Base-by-base conservation (phyloP, 1,140 invertebrate genomes). In the Camponotus floridanus region DNA sequence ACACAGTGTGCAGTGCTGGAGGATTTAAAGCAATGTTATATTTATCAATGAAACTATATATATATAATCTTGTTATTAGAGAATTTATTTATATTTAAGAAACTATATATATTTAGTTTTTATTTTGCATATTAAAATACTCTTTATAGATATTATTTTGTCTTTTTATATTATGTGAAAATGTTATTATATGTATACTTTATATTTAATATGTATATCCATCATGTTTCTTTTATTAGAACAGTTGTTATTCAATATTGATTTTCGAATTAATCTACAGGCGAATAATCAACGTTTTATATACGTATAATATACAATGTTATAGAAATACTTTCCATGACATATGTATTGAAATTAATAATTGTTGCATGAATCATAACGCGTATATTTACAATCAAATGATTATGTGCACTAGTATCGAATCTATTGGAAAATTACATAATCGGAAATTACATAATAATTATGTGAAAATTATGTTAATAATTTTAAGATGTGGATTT, bases 51-150 rank as follows among this genome's bases (percentile, higher is more conserved):
- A 18, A 61, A 55, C 33, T 79, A 83, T 61, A 71, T 33, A 36
- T 62, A 61, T 33, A 36, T 62, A 61, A 74, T 83, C 51, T 81
- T 73, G 55, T 74, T 83, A 48, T 61, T 74, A 83, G 55, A 73
- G 39, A 83, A 83, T 74, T 83, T 83, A 81, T 71, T 51, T 51
- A 59, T 83, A 73, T 83, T 83, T 83, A 74, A 74, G 79, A 18
- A 83, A 62, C 61, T 83, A 74, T 59, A 68, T 51, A 18, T 42
- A 45, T 42, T 42, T 73, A 51, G 48, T 74, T 73, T 5, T 33
- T 61, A 61, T 18, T 74, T 62, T 45, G 55, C 36, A 31, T 11
- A 81, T 33, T 61, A 70, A 21, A 39, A n/a, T 26, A 70, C 42
- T 51, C 48, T 57, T 68, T 59, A 64, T 26, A 62, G 11, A 31